These are phyloP conservation scores for Callipepla californica DNA, from an alignment of 2,113 vertebrate genomes.

Conservation along the genomic window DNA sequence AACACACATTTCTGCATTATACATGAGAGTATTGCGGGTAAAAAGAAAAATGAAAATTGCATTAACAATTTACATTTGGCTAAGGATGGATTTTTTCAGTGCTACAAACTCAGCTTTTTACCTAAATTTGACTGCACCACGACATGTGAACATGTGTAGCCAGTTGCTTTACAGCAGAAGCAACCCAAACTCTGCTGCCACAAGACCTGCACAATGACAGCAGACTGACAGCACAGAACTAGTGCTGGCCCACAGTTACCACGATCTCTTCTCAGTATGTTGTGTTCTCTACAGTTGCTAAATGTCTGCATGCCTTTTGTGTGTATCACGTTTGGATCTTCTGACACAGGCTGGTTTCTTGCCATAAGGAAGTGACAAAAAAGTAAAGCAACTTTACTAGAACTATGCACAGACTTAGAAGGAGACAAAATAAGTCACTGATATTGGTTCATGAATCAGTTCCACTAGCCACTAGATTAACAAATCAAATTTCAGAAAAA, in stretches of 20 bases:
- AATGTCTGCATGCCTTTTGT: not conserved
- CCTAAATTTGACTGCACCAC: constrained; percentile 45
- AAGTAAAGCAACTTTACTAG: not conserved
- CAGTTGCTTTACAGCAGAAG: constrained; percentile 37
- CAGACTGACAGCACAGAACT: constrained; percentile 6
- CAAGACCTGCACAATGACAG: not conserved
- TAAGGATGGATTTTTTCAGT: constrained; percentile 36
- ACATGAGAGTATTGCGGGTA: constrained; percentile 55
- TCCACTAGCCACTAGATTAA: not conserved
- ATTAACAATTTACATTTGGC: constrained; percentile 60
- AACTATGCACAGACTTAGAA: not conserved
- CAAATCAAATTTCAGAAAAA: not conserved
- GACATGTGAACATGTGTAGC: constrained; percentile 47
- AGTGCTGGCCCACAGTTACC: not conserved
- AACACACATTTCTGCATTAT: constrained; percentile 67
- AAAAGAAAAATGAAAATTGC: constrained; percentile 49
- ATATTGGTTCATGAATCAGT: not conserved
- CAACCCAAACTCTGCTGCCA: not conserved
- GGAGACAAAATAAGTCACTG: not conserved
- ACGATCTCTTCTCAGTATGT: not conserved
- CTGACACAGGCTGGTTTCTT: not conserved
- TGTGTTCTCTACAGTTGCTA: not conserved
- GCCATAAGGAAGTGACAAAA: not conserved
- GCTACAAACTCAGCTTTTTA: constrained; percentile 47
- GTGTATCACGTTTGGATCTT: not conserved